Percentiles rank a stretch among this genome's conserved stretches.
Conservation (phyloP, 2,797 vertebrate species). For the Valencia hispanica region DNA sequence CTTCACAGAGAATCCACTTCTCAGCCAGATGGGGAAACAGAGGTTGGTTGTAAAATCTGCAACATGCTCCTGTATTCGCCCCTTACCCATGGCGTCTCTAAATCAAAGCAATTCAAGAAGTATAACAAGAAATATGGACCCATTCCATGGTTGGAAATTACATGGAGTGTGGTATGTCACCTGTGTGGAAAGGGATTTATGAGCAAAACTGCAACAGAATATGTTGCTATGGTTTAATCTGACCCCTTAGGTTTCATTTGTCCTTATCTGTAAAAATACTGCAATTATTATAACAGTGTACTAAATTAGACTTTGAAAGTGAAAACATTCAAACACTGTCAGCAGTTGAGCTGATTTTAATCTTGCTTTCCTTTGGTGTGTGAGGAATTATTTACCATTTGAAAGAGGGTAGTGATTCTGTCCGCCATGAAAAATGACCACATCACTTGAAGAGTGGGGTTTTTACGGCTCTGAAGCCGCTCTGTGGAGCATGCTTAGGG, state of each 20-base stretch:
- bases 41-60: constrained; percentile 56
- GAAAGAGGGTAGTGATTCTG: constrained; percentile 12
- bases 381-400: constrained; percentile 37
- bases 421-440: constrained; percentile 37
- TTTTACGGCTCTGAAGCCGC: constrained; percentile 19
- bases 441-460: constrained; percentile 26
- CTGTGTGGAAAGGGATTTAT: constrained; percentile 43
- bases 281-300: constrained; percentile 27
- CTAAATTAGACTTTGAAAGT: constrained; percentile 45
- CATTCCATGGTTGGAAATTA: constrained; percentile 20
- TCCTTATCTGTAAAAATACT: constrained; percentile 9
- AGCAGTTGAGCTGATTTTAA: constrained; percentile 29
- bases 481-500: constrained; percentile 26
- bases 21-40: constrained; percentile 61
- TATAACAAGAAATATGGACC: constrained; percentile 11
- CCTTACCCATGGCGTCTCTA: constrained; percentile 52
- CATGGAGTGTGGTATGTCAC: not conserved
- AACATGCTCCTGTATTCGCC: constrained; percentile 30
- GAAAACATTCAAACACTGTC: constrained; percentile 12
- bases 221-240: constrained; percentile 11
- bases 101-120: constrained; percentile 37
- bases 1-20: constrained; percentile 20
- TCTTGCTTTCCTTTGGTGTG: constrained; percentile 16
- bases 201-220: constrained; percentile 8
- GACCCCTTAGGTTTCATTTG: constrained; percentile 28